Percentiles rank a stretch among this genome's conserved stretches.
Conservation (phyloP, 2,888 invertebrate genomes). For the Pinctada fucata region DNA sequence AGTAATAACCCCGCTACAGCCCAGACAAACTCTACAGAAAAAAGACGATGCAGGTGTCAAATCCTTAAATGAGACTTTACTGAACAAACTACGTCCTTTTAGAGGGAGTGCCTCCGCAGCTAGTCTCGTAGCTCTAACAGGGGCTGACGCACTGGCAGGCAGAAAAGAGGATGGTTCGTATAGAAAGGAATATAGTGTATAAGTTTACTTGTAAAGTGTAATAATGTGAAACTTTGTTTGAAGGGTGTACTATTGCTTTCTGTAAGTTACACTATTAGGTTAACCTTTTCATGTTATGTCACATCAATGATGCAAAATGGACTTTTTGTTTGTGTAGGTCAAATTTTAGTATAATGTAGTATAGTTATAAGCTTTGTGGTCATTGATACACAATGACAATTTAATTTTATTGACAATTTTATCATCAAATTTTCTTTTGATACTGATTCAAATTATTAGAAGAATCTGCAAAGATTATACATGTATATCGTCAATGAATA, state of each 20-base stretch:
- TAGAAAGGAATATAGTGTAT: not conserved
- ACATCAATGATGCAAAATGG: not conserved
- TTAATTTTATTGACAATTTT: no score
- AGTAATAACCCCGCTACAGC: conserved; percentile 22
- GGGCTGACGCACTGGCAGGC: conserved; percentile 57
- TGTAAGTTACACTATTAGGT: no score
- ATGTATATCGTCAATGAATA: no score
- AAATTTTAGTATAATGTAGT: not conserved
- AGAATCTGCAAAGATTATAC: no score
- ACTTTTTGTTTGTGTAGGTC: not conserved
- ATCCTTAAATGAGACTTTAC: conserved; percentile 70
- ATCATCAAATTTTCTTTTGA: no score
- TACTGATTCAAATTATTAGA: no score
- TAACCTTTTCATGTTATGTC: not conserved
- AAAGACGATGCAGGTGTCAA: conserved; percentile 70
- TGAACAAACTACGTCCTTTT: conserved; percentile 72
- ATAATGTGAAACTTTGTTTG: no score
- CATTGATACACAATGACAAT: not conserved
- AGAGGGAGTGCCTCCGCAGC: conserved; percentile 69
- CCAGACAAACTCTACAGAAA: conserved; percentile 62
- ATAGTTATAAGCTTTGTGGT: not conserved
- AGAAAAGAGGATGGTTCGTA: conserved; percentile 69
- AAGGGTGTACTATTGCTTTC: no score
- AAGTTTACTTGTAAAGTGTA: no score
- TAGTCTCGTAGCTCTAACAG: conserved; percentile 72